Conservation (phyloP, 1,140 invertebrate genomes). For the Pseudomyrmex gracilis region DNA sequence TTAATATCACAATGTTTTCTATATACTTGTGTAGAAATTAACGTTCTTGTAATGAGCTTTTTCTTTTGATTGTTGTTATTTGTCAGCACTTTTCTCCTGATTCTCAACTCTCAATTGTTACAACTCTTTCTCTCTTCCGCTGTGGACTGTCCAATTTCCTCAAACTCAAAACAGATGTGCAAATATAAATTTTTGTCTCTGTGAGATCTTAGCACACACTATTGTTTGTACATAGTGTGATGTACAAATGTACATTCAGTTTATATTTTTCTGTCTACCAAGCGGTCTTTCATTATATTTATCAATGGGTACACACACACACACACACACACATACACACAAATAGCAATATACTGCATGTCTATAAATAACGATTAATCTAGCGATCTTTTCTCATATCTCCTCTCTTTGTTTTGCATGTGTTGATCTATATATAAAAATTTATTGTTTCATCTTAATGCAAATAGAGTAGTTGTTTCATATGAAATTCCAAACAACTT, state of each 20-base stretch:
- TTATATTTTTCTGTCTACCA: constrained; percentile 31
- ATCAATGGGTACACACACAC: constrained; percentile 32
- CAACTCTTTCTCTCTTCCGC: neutral
- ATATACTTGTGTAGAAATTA: neutral
- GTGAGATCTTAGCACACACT: constrained; percentile 41
- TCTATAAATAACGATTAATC: constrained; percentile 48
- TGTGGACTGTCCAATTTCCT: neutral
- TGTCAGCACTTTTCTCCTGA: neutral
- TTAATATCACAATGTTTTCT: no score
- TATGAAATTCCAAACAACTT: neutral
- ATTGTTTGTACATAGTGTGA: constrained; percentile 39
- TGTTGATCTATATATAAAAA: constrained; percentile 39
- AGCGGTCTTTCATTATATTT: constrained; percentile 13
- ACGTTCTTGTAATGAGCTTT: neutral
- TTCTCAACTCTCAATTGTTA: neutral
- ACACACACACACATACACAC: no score
- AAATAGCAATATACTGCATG: constrained; percentile 64
- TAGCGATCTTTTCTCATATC: constrained; percentile 29
- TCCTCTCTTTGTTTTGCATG: constrained; percentile 64
- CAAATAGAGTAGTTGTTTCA: constrained; percentile 66
- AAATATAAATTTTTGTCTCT: neutral
- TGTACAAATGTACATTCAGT: constrained; percentile 49
- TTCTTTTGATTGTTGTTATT: neutral
- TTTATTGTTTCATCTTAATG: constrained; percentile 50
- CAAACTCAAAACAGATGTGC: neutral